Evolutionary conservation across 1,140 invertebrate species (phyloP), one percentile per base, ranked within the genome.

Genomic region (Whitmania pigra): DNA sequence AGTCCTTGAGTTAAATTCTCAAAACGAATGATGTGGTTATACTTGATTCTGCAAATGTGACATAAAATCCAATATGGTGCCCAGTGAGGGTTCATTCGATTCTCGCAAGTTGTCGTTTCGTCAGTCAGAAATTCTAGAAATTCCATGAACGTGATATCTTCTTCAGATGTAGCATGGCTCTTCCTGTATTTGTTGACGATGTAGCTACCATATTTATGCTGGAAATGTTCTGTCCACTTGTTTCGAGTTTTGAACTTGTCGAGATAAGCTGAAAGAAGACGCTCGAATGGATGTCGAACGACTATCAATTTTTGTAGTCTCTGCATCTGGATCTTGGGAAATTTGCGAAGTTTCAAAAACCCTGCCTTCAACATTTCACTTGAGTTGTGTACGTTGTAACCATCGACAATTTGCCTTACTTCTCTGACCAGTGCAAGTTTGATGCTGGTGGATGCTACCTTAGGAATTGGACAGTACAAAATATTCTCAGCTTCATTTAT

Each of bases 281-380:
- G 71, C 29, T 78, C 76, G 72, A 81, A 77, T 18, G 79, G 80
- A 71, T 81, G 79, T 13, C 79, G 76, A n/a, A 81, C 80, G 49
- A 81, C 75, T 25, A 80, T 75, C 43, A 49, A 49, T 11, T 49
- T 49, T 49, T 49, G 43, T 13, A 49, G 15, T 49, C 15, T 11
- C 43, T 49, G 43, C 43, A 49, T 7, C 9, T 13, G 43, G 43
- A 49, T 49, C 43, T 49, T 49, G 43, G 43, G 15, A 54, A 78
- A 76, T 71, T 80, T 81, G 13, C 53, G 69, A 20, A 53, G 29
- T n/a, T 40, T 27, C 17, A 43, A 2, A 40, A 29, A 71, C 5
- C n/a, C 67, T 18, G 25, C 40, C 29, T 68, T 68, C 67, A 68
- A 18, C 67, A 29, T 36, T 25, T n/a, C 25, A 17, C 67, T 36